phyloP scores from a whole-genome alignment of 2,888 invertebrate species.

The Caenorhabditis afra region DNA sequence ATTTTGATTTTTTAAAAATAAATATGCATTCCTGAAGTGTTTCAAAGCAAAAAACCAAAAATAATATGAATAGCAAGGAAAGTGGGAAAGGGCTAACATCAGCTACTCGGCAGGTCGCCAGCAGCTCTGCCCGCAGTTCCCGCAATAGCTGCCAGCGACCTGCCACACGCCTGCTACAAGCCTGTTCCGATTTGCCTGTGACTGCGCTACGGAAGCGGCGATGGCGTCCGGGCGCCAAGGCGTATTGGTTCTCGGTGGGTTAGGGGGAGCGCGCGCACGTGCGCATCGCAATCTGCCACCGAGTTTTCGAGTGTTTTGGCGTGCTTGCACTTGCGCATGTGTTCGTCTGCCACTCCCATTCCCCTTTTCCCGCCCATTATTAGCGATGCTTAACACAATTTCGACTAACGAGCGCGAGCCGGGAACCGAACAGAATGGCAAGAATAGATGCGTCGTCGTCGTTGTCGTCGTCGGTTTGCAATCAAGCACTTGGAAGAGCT shows the following conservation, averaged over 20 bases:
- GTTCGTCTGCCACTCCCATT: slow-evolving; percentile 18
- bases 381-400: slow-evolving; percentile 62
- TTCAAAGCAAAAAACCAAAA: no score
- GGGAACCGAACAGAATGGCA: slow-evolving; percentile 16
- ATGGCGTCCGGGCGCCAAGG: neutral
- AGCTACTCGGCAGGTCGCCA: no score
- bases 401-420: slow-evolving; percentile 40
- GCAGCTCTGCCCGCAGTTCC: no score
- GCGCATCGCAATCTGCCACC: neutral
- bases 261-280: neutral
- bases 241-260: no score
- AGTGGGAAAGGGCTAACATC: no score
- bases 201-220: slow-evolving; percentile 68
- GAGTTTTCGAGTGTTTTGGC: slow-evolving; percentile 51
- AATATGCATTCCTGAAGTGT: no score
- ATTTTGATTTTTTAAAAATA: neutral
- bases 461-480: no score
- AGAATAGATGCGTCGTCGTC: neutral
- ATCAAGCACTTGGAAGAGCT: slow-evolving; percentile 18
- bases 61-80: no score
- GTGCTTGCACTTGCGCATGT: slow-evolving; percentile 33
- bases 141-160: no score
- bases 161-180: no score
- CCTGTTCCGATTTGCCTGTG: slow-evolving; percentile 84
- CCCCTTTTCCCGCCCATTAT: no score